Evolutionary conservation across 2,113 vertebrate species (phyloP), one percentile per base, ranked within the genome.

Genomic region (Poecilia latipinna): DNA sequence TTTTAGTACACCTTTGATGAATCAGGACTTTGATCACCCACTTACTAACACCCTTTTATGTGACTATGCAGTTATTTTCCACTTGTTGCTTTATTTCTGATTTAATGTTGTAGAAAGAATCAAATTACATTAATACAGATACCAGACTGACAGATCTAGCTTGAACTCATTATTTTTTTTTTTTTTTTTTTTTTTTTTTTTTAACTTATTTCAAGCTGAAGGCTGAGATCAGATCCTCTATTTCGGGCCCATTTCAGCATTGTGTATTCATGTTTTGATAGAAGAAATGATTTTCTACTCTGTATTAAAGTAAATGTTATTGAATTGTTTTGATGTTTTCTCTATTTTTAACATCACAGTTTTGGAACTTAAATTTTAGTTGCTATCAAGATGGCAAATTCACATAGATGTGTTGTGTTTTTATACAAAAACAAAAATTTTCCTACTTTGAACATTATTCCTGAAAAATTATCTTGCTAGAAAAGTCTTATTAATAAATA

Each of bases 61-160:
- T 37, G 2, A 13, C 39, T 13, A 12, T 65, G 8, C n/a, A 26
- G 4, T 65, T 6, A 42, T 28, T n/a, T 29, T 42, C 19, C 12
- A n/a, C 2, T 62, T 76, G 31, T 70, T 64, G 8, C 31, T 17
- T 74, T 61, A 28, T 70, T 51, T 60, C 8, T 8, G 8, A 17
- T 68, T 73, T 17, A 39, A 11, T 12, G 63, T 77, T 63, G 33
- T 69, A 12, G 74, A 68, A 68, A 13, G 28, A 54, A 61, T 39
- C 11, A 0, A 3, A 44, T 68, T 31, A 39, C 10, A 37, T 66
- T 24, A 62, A 29, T 62, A 12, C 63, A 73, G 61, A 66, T 28
- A 61, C 1, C 11, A 44, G 22, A 39, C 35, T 15, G 12, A 15
- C 39, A 42, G 39, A 15, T 42, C 12, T 15, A 4, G 39, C 13